Evolutionary conservation across 2,113 vertebrate genomes (phyloP), one percentile per base, ranked within the genome.

Genomic region (Formicarius rufipectus): DNA sequence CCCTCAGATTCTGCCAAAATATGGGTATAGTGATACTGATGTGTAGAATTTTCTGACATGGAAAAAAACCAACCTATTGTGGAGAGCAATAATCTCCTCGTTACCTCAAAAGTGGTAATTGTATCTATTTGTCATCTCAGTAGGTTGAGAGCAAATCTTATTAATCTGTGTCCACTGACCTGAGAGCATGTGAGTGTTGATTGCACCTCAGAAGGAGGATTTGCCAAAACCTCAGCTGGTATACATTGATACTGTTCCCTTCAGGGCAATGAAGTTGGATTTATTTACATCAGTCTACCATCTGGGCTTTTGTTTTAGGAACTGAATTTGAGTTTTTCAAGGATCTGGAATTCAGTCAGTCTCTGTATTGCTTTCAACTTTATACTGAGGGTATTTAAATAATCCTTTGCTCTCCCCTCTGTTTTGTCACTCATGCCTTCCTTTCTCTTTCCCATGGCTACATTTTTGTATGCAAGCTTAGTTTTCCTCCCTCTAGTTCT

Each of bases 271-370:
- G 72, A 63, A 86, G 35, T 50, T 96, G 28, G 42, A 55, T 79
- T 83, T 91, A 35, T 95, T 94, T 85, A 71, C 39, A 77, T 76
- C 63, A 64, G 27, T 63, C 64, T 73, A 2, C 42, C 79, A 84
- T 92, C 90, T 93, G 72, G 75, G 21, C 39, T 86, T 86, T 30
- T 67, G 31, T 67, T 94, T 91, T 84, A 84, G 71, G 31, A 91
- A 55, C 8, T 55, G 63, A 72, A 71, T 63, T 76, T 59, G 30
- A 69, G n/a, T n/a, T 92, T 93, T 90, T 76, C 42, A 67, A 71
- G 75, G 39, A 59, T 50, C 66, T 71, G 42, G 45, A 94, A 55
- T 73, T 82, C 31, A 60, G 5, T 60, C 13, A 64, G 25, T 89
- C 12, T 73, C 24, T 85, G 23, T 33, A 59, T 87, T 64, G 30